Evolutionary conservation across 2,888 invertebrate genomes (phyloP).

Genomic region (Syrista parreyssii): DNA sequence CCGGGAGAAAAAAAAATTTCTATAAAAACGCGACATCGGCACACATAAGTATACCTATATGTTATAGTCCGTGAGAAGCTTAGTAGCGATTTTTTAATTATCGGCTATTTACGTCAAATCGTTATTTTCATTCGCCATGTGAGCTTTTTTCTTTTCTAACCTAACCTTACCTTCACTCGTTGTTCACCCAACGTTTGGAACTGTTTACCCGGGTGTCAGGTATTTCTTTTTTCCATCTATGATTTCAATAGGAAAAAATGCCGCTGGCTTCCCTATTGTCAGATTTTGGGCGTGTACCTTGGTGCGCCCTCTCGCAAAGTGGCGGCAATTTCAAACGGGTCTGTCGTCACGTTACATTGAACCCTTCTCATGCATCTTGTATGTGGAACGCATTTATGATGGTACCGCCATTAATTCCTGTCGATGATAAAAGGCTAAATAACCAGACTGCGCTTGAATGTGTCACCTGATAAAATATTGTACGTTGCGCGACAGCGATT

Average conservation of each 20-base stretch:
- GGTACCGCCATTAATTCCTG: slow-evolving; percentile 7
- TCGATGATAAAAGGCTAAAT: neutral
- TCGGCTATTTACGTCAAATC: neutral
- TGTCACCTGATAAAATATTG: neutral
- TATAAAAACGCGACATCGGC: neutral
- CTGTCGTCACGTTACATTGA: neutral
- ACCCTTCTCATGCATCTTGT: neutral
- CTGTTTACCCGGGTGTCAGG: neutral
- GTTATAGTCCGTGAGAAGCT: neutral
- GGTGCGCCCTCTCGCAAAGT: neutral
- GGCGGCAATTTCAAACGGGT: neutral
- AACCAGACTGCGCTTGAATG: neutral
- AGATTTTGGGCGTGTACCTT: neutral
- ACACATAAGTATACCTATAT: neutral
- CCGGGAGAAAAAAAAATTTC: neutral
- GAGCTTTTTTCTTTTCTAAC: neutral
- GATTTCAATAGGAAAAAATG: neutral
- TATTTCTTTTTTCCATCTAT: neutral
- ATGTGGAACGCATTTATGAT: slow-evolving; percentile 2
- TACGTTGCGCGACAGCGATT: neutral
- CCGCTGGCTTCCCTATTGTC: neutral
- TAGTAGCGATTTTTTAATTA: neutral
- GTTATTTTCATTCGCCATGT: neutral
- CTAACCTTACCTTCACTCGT: neutral
- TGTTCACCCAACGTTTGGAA: neutral